phyloP scores from a whole-genome alignment of 2,113 vertebrate species.

The Notechis scutatus region DNA sequence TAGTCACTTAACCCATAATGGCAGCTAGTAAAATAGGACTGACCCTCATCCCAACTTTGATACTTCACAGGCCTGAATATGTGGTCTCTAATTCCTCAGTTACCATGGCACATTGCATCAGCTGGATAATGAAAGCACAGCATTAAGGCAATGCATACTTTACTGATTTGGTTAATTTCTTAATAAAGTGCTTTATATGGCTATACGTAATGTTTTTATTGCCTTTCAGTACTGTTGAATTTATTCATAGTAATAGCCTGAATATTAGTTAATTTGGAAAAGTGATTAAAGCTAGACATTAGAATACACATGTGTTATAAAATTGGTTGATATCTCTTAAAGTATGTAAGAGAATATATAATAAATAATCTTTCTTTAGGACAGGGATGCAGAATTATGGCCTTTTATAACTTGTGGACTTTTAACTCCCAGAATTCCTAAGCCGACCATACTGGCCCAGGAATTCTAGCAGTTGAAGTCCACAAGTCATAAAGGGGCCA shows the following conservation, averaged over 20 bases:
- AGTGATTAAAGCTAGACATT: background rate
- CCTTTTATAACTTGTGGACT: background rate
- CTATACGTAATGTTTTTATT: slow-evolving; percentile 27
- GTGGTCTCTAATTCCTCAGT: background rate
- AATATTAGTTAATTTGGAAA: background rate
- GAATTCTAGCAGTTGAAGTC: background rate
- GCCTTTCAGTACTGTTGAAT: slow-evolving; percentile 24
- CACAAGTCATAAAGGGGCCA: background rate
- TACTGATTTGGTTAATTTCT: background rate
- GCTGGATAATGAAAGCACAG: background rate
- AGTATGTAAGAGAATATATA: background rate
- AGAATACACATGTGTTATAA: background rate
- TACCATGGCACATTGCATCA: background rate
- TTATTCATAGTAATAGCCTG: background rate
- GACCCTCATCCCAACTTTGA: background rate
- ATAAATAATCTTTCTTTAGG: slow-evolving; percentile 20
- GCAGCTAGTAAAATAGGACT: background rate
- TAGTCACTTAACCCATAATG: background rate
- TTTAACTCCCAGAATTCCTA: background rate
- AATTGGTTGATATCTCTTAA: background rate
- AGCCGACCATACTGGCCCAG: background rate
- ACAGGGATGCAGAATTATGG: background rate
- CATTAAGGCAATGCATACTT: background rate
- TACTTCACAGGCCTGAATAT: background rate
- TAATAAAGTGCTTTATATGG: slow-evolving; percentile 22